These are phyloP conservation scores for Mirza zaza DNA, from an alignment of 2,113 vertebrate species.

Conservation along the genomic window DNA sequence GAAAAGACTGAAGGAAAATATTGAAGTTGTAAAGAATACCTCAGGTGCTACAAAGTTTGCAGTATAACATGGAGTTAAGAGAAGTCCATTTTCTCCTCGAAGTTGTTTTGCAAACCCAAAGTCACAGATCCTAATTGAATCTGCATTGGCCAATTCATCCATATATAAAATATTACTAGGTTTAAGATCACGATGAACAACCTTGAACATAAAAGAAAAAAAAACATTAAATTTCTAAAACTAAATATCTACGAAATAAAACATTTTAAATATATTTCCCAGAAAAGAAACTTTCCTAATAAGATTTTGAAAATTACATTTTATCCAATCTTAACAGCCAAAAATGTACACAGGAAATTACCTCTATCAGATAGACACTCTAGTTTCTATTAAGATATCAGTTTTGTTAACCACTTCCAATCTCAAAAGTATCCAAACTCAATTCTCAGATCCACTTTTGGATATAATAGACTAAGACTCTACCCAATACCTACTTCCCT, in stretches of 20 bases:
- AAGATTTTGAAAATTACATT: slow-evolving; percentile 33
- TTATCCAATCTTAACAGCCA: neutral
- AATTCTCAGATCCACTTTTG: slow-evolving; percentile 29
- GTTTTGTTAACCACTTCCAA: neutral
- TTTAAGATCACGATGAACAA: slow-evolving; percentile 98
- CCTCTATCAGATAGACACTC: neutral
- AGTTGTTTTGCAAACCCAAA: slow-evolving; percentile 99
- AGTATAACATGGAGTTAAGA: slow-evolving; percentile 97
- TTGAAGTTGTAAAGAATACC: slow-evolving; percentile 83
- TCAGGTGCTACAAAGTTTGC: slow-evolving; percentile 99
- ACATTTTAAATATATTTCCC: neutral
- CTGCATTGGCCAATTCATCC: slow-evolving; percentile 95
- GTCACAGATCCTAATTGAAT: slow-evolving; percentile 98
- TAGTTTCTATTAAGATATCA: slow-evolving; percentile 15
- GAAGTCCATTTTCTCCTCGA: slow-evolving; percentile 94
- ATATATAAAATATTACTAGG: slow-evolving; percentile 99
- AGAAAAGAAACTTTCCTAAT: neutral
- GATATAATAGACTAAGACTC: neutral
- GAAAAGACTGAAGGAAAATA: slow-evolving; percentile 49
- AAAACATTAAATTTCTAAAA: neutral
- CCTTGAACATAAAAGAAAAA: slow-evolving; percentile 82
- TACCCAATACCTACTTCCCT: neutral
- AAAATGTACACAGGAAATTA: neutral
- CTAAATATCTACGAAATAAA: slow-evolving; percentile 4
- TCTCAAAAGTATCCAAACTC: neutral